Conservation (phyloP, 2,797 vertebrate species). For the Pagetopsis macropterus region DNA sequence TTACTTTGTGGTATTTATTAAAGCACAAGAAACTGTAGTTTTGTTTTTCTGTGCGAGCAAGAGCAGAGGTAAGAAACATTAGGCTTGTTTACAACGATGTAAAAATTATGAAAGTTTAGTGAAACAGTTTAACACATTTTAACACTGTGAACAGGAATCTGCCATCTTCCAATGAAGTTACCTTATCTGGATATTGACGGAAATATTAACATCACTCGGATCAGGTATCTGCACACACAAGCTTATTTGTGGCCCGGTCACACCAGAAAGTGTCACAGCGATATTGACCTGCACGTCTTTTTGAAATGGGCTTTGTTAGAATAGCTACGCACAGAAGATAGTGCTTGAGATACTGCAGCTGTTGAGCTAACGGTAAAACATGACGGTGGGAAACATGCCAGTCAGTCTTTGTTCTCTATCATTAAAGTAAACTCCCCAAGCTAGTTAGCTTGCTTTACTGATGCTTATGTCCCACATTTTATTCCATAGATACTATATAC, state of each 20-base stretch:
- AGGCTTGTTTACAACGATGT: constrained; percentile 47
- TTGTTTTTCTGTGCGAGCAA: constrained; percentile 42
- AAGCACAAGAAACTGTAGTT: constrained; percentile 48
- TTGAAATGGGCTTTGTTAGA: background rate
- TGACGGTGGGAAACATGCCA: background rate
- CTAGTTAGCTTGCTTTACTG: background rate
- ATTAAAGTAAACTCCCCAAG: background rate
- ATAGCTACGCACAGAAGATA: background rate
- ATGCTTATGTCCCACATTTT: constrained; percentile 9
- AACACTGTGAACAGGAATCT: constrained; percentile 46
- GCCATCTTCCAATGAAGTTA: constrained; percentile 43
- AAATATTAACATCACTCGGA: constrained; percentile 49
- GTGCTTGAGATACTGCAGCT: background rate
- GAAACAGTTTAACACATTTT: constrained; percentile 49
- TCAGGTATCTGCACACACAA: constrained; percentile 47
- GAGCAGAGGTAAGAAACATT: constrained; percentile 54
- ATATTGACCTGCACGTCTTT: background rate
- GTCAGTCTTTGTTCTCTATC: background rate
- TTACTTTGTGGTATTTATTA: constrained; percentile 53
- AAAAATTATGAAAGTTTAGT: constrained; percentile 43
- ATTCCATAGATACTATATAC: background rate
- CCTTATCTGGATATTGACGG: constrained; percentile 50
- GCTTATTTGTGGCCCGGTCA: constrained; percentile 48
- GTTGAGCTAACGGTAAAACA: background rate
- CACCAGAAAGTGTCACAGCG: constrained; percentile 30